These are phyloP conservation scores for Pangasius sanitwongsei DNA, from an alignment of 2,797 vertebrate species.

Conservation along the genomic window DNA sequence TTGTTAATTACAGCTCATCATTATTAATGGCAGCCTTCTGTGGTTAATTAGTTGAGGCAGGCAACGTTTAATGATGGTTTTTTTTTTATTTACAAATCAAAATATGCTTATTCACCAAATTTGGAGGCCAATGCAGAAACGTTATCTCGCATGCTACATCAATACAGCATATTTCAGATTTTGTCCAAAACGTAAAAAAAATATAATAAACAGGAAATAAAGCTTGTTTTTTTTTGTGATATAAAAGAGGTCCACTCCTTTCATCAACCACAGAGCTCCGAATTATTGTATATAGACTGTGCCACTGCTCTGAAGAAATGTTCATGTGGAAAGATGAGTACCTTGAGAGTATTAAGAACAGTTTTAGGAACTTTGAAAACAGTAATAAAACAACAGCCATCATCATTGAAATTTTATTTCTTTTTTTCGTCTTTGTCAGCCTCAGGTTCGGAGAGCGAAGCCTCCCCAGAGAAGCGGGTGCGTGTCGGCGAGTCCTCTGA, in stretches of 20 bases:
- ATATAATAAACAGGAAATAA: background rate
- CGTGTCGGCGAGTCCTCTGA: conserved; percentile 81
- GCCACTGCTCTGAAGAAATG: background rate
- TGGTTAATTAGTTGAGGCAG: conserved; percentile 4
- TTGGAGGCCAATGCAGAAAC: background rate
- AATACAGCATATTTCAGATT: background rate
- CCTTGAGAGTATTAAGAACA: background rate
- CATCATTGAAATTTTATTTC: background rate
- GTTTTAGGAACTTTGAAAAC: background rate
- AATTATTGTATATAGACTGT: background rate
- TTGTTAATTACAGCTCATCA: background rate
- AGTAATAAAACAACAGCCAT: background rate
- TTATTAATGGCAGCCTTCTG: conserved; percentile 3
- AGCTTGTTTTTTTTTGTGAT: background rate
- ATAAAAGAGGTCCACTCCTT: background rate
- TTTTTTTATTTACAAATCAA: background rate
- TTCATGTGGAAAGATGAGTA: no score
- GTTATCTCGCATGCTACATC: no score
- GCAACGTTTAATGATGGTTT: background rate
- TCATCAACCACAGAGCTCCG: background rate
- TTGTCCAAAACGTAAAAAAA: background rate
- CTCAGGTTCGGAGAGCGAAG: conserved; percentile 90
- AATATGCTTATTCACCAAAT: background rate
- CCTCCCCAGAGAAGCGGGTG: conserved; percentile 89
- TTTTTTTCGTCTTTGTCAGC: conserved; percentile 66